Base-by-base conservation (phyloP, 1,140 invertebrate genomes). In the Drosophila setifemur region DNA sequence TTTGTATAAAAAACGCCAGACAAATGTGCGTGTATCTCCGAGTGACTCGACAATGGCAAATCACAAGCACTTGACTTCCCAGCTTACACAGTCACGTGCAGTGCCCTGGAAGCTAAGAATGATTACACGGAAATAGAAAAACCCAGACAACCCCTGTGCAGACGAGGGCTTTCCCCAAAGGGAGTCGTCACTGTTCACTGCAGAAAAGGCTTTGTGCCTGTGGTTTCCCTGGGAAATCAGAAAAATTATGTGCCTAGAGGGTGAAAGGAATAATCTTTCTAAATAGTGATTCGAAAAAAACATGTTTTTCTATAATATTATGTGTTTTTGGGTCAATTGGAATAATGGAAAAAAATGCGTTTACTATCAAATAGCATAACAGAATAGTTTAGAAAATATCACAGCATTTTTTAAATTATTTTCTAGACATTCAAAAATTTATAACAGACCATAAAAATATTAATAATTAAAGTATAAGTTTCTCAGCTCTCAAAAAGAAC, bases 1-100 rank as follows among this genome's bases (percentile, higher is more conserved):
- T n/a, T n/a, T n/a, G n/a, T n/a, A n/a, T n/a, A n/a, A 75, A 86
- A 75, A 85, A 85, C 86, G 70, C 43, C 54, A 74, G 78, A 83
- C 73, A 74, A 73, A 69, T 66, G 68, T 61, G 66, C 43, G 19
- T 45, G 45, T 31, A 37, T 16, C 67, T 42, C n/a, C 18, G 16
- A 31, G 50, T 60, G 47, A 28, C 47, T 78, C 55, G 71, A 79
- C 74, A 85, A 85, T 72, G 43, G 42, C 60, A 72, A 70, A 79
- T 74, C 71, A 74, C 52, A 64, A 79, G 48, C 57, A 61, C 49
- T 55, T 57, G 50, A 67, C 47, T 67, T 43, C 19, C 16, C 44
- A 50, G 33, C 47, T 73, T 71, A 74, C 54, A 73, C 47, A 54
- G 45, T 45, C 54, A 40, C 40, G 53, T 50, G 23, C 49, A 28